Evolutionary conservation across 2,888 invertebrate genomes (phyloP), one percentile per base, ranked within the genome.

Genomic region (Aleiodes testaceus): DNA sequence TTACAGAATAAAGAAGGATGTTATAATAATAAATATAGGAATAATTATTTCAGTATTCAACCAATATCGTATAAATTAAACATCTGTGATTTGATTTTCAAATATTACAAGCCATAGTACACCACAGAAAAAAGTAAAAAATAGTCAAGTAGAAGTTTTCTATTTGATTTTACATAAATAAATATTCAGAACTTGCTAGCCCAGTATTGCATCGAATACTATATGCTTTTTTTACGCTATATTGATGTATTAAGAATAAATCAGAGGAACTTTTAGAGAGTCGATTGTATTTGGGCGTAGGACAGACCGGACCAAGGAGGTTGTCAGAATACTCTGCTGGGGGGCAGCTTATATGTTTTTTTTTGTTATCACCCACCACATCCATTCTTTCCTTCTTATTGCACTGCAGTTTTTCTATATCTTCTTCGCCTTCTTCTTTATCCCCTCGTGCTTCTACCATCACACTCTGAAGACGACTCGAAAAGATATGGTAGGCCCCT

Each of bases 321-420:
- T 81, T 85, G 85, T 80, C 79, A 4, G 16, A 49, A 36, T 11
- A 80, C 86, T 86, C 87, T 86, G 87, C 87, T 87, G 87, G 87
- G 87, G 87, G 87, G 87, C 86, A 84, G 81, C 85, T 83, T 80
- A 75, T 79, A 82, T 80, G 80, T 83, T 80, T 79, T 80, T 77
- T 80, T 79, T 74, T 75, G n/a, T n/a, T n/a, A n/a, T n/a, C 73
- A 74, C 75, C 77, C 68, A 59, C 66, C 18, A n/a, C n/a, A 61
- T 36, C n/a, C 70, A 55, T 66, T 30, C 47, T 49, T 63, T 73
- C 16, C 71, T 69, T 59, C 64, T 26, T 45, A 47, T 64, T 52
- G 44, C 30, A 6, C 20, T 14, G 4, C 1, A 45, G 18, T 22
- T 4, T 26, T 20, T 67, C 52, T 63, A 2, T 9, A 26, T 50